Evolutionary conservation across 2,113 vertebrate species (phyloP).

Genomic region (Silurus meridionalis): DNA sequence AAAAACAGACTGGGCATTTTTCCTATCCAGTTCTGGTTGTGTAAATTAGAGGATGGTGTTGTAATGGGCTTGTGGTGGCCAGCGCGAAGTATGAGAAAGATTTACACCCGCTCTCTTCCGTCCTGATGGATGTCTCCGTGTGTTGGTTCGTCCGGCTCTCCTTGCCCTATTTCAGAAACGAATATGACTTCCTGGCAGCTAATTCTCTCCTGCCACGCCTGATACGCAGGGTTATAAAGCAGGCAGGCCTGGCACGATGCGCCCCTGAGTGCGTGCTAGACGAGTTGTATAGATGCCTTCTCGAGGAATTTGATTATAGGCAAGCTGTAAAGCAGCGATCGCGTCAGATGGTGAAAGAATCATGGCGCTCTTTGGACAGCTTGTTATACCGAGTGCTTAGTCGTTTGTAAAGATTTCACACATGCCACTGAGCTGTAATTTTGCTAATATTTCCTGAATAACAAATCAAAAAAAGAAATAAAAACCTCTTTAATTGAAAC

Average conservation of each 20-base stretch:
- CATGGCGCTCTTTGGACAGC: background rate
- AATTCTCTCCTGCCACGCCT: constrained; percentile 42
- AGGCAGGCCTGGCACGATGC: background rate
- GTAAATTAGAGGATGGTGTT: constrained; percentile 54
- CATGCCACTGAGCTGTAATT: background rate
- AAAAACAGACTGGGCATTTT: background rate
- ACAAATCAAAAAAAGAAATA: background rate
- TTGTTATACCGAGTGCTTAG: constrained; percentile 13
- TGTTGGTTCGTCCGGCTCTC: constrained; percentile 40
- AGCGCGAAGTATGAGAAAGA: constrained; percentile 31
- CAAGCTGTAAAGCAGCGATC: constrained; percentile 11
- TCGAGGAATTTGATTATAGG: constrained; percentile 1
- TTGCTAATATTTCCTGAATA: background rate
- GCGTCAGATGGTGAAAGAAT: constrained; percentile 2
- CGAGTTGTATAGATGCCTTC: constrained; percentile 15
- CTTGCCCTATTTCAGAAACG: constrained; percentile 46
- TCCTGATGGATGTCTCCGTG: constrained; percentile 50
- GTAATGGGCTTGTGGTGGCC: constrained; percentile 50
- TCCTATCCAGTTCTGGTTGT: constrained; percentile 14
- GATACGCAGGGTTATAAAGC: constrained; percentile 36
- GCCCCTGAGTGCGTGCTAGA: background rate
- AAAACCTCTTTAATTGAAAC: background rate
- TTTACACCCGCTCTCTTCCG: constrained; percentile 50
- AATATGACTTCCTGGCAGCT: constrained; percentile 46
- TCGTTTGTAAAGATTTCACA: background rate